A percentile compares a stretch with the other conserved stretches of the same genome.
Evolutionary conservation across 2,888 invertebrate species (phyloP).

Genomic region (Adineta ricciae): DNA sequence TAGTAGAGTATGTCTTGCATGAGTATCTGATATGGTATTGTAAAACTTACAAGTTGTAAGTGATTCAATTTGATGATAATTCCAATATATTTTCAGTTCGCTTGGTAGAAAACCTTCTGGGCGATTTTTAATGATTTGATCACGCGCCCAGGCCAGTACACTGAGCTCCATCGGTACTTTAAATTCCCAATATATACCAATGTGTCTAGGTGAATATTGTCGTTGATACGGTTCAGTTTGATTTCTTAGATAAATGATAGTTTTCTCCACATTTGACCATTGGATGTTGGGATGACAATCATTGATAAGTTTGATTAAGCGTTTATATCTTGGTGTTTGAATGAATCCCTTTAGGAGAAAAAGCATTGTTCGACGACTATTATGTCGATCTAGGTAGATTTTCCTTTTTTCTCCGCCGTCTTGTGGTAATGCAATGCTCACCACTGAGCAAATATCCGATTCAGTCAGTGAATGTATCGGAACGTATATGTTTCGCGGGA

Average conservation of each 20-base stretch:
- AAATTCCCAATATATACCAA: neutral
- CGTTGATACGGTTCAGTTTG: neutral
- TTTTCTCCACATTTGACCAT: neutral
- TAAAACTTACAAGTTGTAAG: neutral
- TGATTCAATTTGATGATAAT: neutral
- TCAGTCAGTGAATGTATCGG: neutral
- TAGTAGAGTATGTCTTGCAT: neutral
- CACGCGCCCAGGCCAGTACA: neutral
- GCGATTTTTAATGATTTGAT: neutral
- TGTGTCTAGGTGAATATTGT: too few species aligned
- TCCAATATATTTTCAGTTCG: constrained; percentile 16
- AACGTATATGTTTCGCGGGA: too few species aligned
- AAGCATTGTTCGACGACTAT: constrained; percentile 17
- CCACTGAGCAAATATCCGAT: neutral
- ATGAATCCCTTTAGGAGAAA: neutral
- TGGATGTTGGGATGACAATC: neutral
- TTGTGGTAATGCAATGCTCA: neutral
- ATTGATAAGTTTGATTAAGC: neutral
- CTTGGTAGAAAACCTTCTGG: neutral
- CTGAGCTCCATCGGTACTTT: neutral
- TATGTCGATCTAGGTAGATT: neutral
- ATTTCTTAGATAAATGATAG: neutral
- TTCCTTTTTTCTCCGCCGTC: too few species aligned
- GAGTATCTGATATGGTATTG: neutral
- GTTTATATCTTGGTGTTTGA: neutral